Evolutionary conservation across 2,888 invertebrate species (phyloP).

Genomic region (Clepsis dumicolana): DNA sequence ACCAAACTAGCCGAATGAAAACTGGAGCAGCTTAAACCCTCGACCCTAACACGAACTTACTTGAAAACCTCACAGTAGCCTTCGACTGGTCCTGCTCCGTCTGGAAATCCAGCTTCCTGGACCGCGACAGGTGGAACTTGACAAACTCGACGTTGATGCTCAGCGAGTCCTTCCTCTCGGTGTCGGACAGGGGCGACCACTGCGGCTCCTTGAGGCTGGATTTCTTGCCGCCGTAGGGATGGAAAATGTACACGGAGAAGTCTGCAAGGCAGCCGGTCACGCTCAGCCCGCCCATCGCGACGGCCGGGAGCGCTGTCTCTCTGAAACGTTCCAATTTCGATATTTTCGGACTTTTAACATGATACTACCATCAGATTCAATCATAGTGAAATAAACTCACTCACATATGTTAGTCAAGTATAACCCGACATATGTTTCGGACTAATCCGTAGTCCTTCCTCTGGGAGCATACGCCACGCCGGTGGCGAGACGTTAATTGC

Average conservation of each 20-base stretch:
- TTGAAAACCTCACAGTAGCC: conserved; percentile 97
- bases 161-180: conserved; percentile 97
- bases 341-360: too few species aligned
- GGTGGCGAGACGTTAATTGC: too few species aligned
- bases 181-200: conserved; percentile 94
- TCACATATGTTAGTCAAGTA: too few species aligned
- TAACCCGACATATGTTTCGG: too few species aligned
- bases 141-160: conserved; percentile 99
- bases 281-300: conserved; percentile 94
- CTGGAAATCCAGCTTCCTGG: conserved; percentile 94
- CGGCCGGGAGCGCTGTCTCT: conserved; percentile 87
- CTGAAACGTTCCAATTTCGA: conserved; percentile 64
- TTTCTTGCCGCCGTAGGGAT: conserved; percentile 98
- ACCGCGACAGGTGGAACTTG: conserved; percentile 97
- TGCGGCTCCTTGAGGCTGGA: conserved; percentile 92
- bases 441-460: too few species aligned
- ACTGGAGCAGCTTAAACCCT: not conserved
- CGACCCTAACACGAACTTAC: conserved; percentile 79
- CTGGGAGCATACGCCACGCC: too few species aligned
- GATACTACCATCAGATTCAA: too few species aligned
- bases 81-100: conserved; percentile 90
- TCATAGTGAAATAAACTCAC: too few species aligned
- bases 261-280: conserved; percentile 98
- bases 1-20: not conserved
- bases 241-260: conserved; percentile 99